Conservation (phyloP, 2,797 vertebrate species). For the Fratercula arctica region DNA sequence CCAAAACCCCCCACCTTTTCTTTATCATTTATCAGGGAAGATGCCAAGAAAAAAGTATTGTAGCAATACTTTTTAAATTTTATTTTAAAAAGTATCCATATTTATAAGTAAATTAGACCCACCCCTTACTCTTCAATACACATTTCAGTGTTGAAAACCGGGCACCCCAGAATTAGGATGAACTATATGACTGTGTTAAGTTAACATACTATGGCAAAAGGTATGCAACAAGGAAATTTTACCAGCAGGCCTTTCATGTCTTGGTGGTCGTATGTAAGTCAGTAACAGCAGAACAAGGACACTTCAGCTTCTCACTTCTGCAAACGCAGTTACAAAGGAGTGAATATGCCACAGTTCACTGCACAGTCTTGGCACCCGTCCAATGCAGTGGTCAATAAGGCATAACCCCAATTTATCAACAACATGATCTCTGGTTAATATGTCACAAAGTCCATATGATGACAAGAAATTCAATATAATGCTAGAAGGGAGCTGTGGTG, state of each 20-base stretch:
- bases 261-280: neutral
- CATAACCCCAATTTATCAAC: neutral
- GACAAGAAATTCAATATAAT: neutral
- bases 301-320: neutral
- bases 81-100: neutral
- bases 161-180: neutral
- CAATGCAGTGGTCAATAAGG: neutral
- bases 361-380: neutral
- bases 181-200: neutral
- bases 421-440: neutral
- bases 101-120: neutral
- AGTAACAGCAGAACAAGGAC: neutral
- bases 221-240: neutral
- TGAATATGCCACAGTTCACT: neutral
- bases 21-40: neutral
- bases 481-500: neutral
- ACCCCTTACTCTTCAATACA: neutral
- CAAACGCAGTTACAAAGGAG: neutral
- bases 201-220: neutral
- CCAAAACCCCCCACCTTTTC: rapidly evolving
- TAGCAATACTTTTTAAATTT: neutral
- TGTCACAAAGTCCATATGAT: neutral
- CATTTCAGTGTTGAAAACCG: neutral
- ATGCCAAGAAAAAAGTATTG: neutral
- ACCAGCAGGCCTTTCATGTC: neutral